These are phyloP conservation scores for Wasmannia auropunctata DNA, from an alignment of 1,140 invertebrate species.

Conservation along the genomic window DNA sequence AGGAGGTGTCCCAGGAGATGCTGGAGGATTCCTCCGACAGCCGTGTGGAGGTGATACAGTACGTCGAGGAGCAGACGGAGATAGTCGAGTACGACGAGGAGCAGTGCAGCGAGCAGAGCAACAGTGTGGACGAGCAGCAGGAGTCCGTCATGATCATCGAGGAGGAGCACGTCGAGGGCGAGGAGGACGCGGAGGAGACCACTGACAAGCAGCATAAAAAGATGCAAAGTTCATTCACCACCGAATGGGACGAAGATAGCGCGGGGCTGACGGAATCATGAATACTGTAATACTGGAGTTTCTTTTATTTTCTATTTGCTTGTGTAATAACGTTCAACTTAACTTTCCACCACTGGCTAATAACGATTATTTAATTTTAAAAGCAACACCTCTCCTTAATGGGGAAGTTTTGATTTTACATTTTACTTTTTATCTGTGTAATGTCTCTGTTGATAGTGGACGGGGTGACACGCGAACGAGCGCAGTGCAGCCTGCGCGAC, in stretches of 20 bases:
- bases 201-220: conserved; percentile 39
- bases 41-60: conserved; percentile 81
- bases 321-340: conserved; percentile 51
- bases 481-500: not conserved
- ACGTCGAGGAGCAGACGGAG: conserved; percentile 83
- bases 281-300: conserved; percentile 54
- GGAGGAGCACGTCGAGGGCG: conserved; percentile 77
- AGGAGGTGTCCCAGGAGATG: conserved; percentile 58
- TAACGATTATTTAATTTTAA: conserved; percentile 32
- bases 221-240: conserved; percentile 69
- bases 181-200: conserved; percentile 42
- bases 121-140: conserved; percentile 67
- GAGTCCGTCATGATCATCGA: conserved; percentile 81
- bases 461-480: not conserved
- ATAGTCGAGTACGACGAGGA: conserved; percentile 82
- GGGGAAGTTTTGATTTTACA: conserved; percentile 2
- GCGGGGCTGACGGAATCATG: conserved; percentile 71
- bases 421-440: conserved; percentile 1
- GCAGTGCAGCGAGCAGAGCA: conserved; percentile 72
- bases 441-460: not conserved
- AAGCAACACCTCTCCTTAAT: not conserved
- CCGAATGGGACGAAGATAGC: conserved; percentile 81
- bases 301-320: conserved; percentile 41
- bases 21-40: conserved; percentile 64
- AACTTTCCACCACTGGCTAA: conserved; percentile 19